Conservation (phyloP, 1,140 invertebrate genomes). For the Chrysoperla carnea region DNA sequence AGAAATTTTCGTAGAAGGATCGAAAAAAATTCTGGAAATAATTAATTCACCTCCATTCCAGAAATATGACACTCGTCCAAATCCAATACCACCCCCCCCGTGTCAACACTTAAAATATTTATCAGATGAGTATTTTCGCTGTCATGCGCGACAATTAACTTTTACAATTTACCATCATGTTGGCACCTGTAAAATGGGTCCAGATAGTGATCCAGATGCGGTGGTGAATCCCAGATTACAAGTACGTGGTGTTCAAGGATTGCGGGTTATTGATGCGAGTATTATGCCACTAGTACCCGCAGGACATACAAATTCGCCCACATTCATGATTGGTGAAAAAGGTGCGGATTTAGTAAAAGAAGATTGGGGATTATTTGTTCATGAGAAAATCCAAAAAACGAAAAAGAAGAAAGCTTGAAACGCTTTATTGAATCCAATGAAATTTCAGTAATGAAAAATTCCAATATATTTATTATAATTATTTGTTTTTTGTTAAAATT, state of each 20-base stretch:
- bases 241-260: slow-evolving; percentile 44
- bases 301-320: slow-evolving; percentile 52
- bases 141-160: slow-evolving; percentile 40
- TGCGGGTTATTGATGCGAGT: slow-evolving; percentile 60
- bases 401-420: no score
- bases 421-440: neutral
- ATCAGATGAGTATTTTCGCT: slow-evolving; percentile 53
- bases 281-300: slow-evolving; percentile 50
- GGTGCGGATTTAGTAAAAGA: slow-evolving; percentile 61
- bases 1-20: slow-evolving; percentile 19
- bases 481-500: no score
- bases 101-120: slow-evolving; percentile 31
- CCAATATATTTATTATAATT: neutral
- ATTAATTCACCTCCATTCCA: slow-evolving; percentile 29
- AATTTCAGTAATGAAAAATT: neutral
- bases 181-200: slow-evolving; percentile 62
- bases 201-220: slow-evolving; percentile 35
- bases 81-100: slow-evolving; percentile 34
- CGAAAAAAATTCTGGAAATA: slow-evolving; percentile 18
- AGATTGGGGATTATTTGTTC: no score
- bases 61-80: slow-evolving; percentile 33
- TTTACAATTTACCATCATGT: slow-evolving; percentile 50
- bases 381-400: no score
- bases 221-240: slow-evolving; percentile 56
- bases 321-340: slow-evolving; percentile 77